Evolutionary conservation across 2,888 invertebrate species (phyloP), one percentile per base, ranked within the genome.

Genomic region (Podotricha telesiphe): DNA sequence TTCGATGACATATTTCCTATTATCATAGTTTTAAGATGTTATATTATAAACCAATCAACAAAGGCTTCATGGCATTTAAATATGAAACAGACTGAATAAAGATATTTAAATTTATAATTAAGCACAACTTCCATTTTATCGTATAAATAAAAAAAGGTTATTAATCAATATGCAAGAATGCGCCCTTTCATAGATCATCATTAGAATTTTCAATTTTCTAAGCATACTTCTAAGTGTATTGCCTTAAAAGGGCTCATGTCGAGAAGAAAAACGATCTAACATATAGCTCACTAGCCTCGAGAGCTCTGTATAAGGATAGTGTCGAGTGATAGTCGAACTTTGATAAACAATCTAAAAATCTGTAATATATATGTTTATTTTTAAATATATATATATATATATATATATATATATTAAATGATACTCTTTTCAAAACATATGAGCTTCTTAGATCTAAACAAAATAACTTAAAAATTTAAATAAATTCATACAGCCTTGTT

Each of bases 221-320:
- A 42, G 51, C 42, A 37, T 56, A 65, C 28, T 67, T 59, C 48
- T 61, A 45, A 51, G 53, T 22, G 42, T 22, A 40, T 17, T 11
- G 20, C 61, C 66, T 42, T 64, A 55, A 64, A 47, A 64, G 47
- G 61, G 65, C 19, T 48, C 47, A 56, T 53, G 47, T 66, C 67
- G n/a, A n/a, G n/a, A 22, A 53, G 65, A 70, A 58, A 74, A 72
- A 69, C 64, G 42, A 71, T 66, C 69, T 66, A 67, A 65, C 67
- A 61, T 45, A 63, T 59, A 69, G 51, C 51, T 42, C n/a, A 63
- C 45, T 71, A 20, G 48, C 68, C 70, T 72, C 69, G 67, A 28
- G 59, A 19, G 37, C 17, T n/a, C 76, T 69, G 40, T 69, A 65
- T 74, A 70, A 70, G 70, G 76, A 55, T 68, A 67, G 51, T 28